A percentile compares a stretch with the other conserved stretches of the same genome.
phyloP scores from a whole-genome alignment of 2,888 invertebrate genomes.

The Acronicta aceris region DNA sequence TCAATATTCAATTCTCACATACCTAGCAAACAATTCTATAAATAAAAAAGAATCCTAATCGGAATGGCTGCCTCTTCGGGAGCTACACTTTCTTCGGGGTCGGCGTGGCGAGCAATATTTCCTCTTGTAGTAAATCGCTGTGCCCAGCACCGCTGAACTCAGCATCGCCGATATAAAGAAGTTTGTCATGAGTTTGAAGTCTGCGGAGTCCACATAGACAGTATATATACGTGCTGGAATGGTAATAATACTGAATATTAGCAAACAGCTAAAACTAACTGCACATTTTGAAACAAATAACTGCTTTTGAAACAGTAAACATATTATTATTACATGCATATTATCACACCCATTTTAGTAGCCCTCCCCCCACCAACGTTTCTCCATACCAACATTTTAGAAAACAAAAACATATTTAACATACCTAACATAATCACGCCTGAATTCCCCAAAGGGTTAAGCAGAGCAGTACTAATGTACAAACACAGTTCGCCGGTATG shows the following conservation, averaged over 20 bases:
- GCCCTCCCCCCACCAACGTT: no score
- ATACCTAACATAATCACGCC: no score
- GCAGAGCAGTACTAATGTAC: no score
- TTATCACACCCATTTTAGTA: no score
- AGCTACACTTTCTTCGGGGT: constrained; percentile 27
- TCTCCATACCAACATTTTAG: no score
- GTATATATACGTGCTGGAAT: constrained; percentile 94
- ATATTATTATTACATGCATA: no score
- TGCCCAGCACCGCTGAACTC: constrained; percentile 91
- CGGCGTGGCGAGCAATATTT: constrained; percentile 31
- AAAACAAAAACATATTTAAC: no score
- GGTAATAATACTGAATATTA: background rate
- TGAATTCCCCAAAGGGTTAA: no score
- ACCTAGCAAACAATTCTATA: background rate
- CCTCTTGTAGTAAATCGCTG: constrained; percentile 92
- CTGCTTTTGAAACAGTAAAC: no score
- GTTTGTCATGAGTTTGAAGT: constrained; percentile 92
- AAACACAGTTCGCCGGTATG: no score
- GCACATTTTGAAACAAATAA: no score
- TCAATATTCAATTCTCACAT: background rate
- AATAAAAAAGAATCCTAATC: constrained; percentile 45
- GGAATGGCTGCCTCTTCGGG: constrained; percentile 50
- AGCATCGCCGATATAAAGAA: constrained; percentile 92
- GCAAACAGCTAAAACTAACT: no score
- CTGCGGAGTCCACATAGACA: constrained; percentile 93